Conservation (phyloP, 2,113 vertebrate species). For the Dolichotis patagonum region DNA sequence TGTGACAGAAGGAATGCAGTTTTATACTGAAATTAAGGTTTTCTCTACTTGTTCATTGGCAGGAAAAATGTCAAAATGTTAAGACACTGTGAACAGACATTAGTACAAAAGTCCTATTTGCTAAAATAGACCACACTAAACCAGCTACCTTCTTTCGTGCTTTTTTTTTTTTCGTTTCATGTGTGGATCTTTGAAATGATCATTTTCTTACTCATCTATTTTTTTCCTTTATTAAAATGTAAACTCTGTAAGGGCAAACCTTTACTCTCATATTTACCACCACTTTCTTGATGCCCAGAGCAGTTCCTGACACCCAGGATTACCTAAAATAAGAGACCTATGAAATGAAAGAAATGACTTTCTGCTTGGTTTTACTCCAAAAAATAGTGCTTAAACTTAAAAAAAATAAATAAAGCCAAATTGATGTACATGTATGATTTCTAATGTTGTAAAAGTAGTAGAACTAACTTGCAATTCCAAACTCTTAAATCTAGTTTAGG, state of each 20-base stretch:
- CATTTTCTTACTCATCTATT: not conserved
- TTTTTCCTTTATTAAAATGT: not conserved
- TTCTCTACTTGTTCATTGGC: not conserved
- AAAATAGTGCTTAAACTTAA: not conserved
- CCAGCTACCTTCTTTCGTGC: not conserved
- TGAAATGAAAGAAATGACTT: not conserved
- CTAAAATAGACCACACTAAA: not conserved
- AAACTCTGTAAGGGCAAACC: not conserved
- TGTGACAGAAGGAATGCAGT: not conserved
- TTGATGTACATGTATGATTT: not conserved
- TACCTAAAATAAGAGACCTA: not conserved
- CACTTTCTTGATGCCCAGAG: not conserved
- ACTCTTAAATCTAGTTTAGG: not conserved
- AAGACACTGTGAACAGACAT: not conserved
- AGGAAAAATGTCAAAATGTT: not conserved
- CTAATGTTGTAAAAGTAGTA: not conserved
- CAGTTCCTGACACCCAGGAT: not conserved
- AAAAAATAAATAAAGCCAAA: slow-evolving; percentile 36
- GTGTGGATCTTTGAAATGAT: slow-evolving; percentile 1
- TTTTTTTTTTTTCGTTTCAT: slow-evolving; percentile 36
- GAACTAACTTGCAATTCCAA: not conserved
- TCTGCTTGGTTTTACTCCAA: not conserved
- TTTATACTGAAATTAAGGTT: slow-evolving; percentile 25
- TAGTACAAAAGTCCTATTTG: not conserved
- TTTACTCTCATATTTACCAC: not conserved